phyloP scores from a whole-genome alignment of 2,797 vertebrate genomes.

The Micromesistius poutassou region DNA sequence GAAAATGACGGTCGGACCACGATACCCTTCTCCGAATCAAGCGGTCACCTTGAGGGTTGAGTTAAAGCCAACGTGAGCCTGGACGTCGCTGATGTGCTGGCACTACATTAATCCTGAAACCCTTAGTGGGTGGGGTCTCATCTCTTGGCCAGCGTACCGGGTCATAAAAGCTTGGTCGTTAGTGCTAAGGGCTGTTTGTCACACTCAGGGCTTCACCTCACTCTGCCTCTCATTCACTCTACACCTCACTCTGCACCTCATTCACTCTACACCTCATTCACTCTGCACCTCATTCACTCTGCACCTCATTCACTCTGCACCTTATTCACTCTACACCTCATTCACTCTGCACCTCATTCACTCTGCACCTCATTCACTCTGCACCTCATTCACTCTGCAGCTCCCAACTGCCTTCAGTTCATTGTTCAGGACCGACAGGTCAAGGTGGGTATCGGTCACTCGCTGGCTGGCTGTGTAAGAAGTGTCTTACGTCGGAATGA shows the following conservation, averaged over 20 bases:
- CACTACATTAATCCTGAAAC: background rate
- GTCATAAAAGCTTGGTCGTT: background rate
- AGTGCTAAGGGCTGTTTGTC: background rate
- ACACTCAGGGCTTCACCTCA: background rate
- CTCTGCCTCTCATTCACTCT: too few species aligned
- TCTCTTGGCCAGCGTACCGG: background rate
- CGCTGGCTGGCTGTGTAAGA: background rate
- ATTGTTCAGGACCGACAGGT: background rate
- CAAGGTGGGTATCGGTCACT: background rate
- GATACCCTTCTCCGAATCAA: background rate
- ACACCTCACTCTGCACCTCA: background rate
- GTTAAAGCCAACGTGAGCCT: background rate
- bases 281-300: too few species aligned
- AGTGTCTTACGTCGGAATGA: background rate
- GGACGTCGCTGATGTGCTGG: background rate
- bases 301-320: background rate
- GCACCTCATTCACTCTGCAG: too few species aligned
- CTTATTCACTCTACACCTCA: too few species aligned
- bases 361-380: too few species aligned
- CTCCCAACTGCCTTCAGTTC: background rate
- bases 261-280: background rate
- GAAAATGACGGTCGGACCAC: background rate
- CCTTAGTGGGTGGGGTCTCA: background rate
- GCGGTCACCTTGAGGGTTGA: background rate
- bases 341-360: too few species aligned